These are phyloP conservation scores for Andrena haemorrhoa DNA, from an alignment of 2,888 invertebrate species.

Conservation along the genomic window DNA sequence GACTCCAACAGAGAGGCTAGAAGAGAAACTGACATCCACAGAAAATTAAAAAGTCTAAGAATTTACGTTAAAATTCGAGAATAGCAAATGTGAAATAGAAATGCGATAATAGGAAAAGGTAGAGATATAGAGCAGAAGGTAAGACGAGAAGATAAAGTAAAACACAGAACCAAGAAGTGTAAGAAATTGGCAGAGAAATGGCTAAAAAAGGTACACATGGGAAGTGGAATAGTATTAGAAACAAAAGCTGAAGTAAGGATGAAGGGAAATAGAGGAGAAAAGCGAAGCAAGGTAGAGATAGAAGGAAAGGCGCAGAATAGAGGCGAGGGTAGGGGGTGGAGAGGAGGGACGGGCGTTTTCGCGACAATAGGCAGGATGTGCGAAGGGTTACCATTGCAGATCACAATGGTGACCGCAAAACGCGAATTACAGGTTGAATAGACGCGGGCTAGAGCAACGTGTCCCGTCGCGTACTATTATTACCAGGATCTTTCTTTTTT, in stretches of 20 bases:
- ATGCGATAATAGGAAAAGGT: too few relatives aligned
- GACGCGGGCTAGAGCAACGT: constrained; percentile 74
- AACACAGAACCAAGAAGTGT: too few relatives aligned
- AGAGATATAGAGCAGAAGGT: too few relatives aligned
- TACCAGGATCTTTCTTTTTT: constrained; percentile 67
- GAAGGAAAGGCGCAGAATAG: background rate
- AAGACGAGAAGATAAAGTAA: too few relatives aligned
- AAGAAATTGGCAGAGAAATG: too few relatives aligned
- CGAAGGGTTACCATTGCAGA: constrained; percentile 81
- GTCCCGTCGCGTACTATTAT: constrained; percentile 74
- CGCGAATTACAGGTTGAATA: constrained; percentile 81
- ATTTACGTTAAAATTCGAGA: background rate
- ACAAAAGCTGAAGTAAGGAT: background rate
- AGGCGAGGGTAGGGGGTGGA: constrained; percentile 11
- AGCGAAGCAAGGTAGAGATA: background rate
- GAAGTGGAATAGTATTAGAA: background rate
- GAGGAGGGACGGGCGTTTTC: constrained; percentile 57
- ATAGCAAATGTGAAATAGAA: background rate
- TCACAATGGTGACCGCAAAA: constrained; percentile 83
- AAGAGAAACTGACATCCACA: background rate
- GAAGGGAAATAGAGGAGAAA: background rate
- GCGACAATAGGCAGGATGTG: constrained; percentile 83
- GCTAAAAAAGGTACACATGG: too few relatives aligned
- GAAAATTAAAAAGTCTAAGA: background rate
- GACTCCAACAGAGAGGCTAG: background rate